Base-by-base conservation (phyloP, 2,113 vertebrate genomes). In the Phainopepla nitens region DNA sequence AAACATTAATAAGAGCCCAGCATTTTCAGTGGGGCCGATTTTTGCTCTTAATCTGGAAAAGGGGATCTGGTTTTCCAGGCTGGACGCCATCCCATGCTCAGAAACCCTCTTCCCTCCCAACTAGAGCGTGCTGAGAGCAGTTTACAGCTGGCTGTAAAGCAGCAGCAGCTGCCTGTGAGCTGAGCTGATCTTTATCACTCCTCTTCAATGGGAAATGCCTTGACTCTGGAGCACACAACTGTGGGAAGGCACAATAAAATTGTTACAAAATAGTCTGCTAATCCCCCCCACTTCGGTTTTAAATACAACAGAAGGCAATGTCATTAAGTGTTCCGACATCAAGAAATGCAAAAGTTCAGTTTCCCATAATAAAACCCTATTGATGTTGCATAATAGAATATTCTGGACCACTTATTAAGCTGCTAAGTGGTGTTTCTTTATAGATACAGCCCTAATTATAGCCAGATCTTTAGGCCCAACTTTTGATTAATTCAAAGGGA, bases 241-340 rank as follows among this genome's bases (percentile, higher is more conserved):
- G 87, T 94, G 95, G 84, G 82, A 91, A 85, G 90, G 70, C 91
- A 82, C 82, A 91, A 77, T 93, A 80, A 88, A 96, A 83, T 73
- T 3, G 2, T 60, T 54, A 80, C 70, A 88, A 94, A 91, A 75
- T 25, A 81, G 36, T 54, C 81, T 85, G 70, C 65, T 85, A 91
- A 94, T 94, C 66, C 39, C 27, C 19, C 51, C 27, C 47, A 42
- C 36, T 82, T 82, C 78, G 85, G 66, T 45, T 93, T 93, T 73
- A 73, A 90, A 86, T 61, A 88, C 91, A 93, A 82, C 57, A 47
- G 54, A 94, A 56, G 17, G 54, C 69, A 64, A 84, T 0, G 4
- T 58, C 1, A 6, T 87, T 85, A 79, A 93, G 41, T 13, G 70
- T 69, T 93, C 81, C 70, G 25, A 65, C 91, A 93, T 68, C 87